Conservation (phyloP, 2,888 invertebrate genomes). For the Amorpha juglandis region DNA sequence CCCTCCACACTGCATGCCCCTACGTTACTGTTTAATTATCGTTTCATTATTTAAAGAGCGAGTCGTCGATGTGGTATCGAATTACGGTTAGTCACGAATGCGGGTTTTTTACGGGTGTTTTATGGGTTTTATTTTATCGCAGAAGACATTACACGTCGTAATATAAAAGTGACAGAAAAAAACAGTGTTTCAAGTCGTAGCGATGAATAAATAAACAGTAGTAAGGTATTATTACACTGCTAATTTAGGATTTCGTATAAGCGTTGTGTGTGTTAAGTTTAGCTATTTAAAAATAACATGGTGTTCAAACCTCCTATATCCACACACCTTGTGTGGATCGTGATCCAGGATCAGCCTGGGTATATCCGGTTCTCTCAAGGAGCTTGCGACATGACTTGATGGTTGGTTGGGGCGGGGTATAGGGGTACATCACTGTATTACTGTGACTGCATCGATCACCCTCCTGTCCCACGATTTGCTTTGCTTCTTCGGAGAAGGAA, state of each 20-base stretch:
- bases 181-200: not conserved
- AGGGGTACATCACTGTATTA: no score
- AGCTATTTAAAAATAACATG: no score
- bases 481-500: no score
- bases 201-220: not conserved
- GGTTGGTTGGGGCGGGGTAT: no score
- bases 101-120: conserved; percentile 25
- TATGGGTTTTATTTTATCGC: conserved; percentile 26
- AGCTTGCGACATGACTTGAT: no score
- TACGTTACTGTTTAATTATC: conserved; percentile 36
- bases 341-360: no score
- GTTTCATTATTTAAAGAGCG: conserved; percentile 54
- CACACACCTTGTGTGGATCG: no score
- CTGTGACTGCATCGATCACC: no score
- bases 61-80: conserved; percentile 43
- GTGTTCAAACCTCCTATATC: no score
- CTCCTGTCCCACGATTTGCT: no score
- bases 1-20: not conserved
- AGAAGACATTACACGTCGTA: conserved; percentile 18
- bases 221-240: not conserved
- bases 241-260: not conserved
- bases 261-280: no score
- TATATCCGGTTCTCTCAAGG: no score
- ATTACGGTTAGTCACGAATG: conserved; percentile 47
- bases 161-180: not conserved